Evolutionary conservation across 2,113 vertebrate species (phyloP).

Genomic region (Rhodinocichla rosea): DNA sequence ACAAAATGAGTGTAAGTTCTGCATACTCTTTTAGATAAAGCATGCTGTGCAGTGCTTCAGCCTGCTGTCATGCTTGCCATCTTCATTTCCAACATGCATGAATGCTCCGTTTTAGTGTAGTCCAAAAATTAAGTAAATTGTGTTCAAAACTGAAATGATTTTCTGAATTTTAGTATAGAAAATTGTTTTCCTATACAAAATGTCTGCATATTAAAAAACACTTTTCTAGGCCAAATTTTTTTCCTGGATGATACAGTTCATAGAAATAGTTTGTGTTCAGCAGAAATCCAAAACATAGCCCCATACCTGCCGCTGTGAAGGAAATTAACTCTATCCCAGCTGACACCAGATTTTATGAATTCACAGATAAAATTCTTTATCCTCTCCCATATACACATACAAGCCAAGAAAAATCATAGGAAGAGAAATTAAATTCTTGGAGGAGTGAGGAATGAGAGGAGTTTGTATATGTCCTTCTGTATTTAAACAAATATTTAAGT

Average conservation of each 20-base stretch:
- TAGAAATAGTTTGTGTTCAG: not conserved
- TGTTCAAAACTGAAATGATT: not conserved
- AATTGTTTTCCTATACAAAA: not conserved
- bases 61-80: not conserved
- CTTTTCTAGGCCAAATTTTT: not conserved
- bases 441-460: not conserved
- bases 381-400: not conserved
- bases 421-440: not conserved
- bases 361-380: not conserved
- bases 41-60: not conserved
- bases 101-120: not conserved
- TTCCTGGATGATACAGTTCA: not conserved
- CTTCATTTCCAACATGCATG: not conserved
- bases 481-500: not conserved
- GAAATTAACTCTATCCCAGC: not conserved
- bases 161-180: not conserved
- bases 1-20: not conserved
- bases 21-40: not conserved
- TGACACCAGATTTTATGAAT: not conserved
- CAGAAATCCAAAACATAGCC: not conserved
- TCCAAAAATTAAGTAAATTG: not conserved
- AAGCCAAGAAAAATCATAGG: not conserved
- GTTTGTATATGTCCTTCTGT: not conserved
- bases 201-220: not conserved
- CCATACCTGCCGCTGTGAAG: not conserved